Percentiles rank a stretch among this genome's conserved stretches.
Evolutionary conservation across 2,113 vertebrate genomes (phyloP).

Genomic region (Epinephelus fuscoguttatus): DNA sequence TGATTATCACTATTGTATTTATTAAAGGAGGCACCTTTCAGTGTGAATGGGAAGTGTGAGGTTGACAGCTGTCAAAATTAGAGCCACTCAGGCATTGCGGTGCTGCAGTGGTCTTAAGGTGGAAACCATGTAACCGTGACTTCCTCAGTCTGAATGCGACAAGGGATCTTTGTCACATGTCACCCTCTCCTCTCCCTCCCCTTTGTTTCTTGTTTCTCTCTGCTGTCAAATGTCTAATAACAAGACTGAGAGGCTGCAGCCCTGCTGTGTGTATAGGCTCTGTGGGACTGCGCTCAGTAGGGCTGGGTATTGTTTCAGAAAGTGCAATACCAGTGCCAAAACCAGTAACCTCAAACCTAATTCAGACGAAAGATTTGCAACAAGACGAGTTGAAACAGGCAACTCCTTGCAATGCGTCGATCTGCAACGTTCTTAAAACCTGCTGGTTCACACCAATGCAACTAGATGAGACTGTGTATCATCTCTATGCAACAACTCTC

Average conservation of each 20-base stretch:
- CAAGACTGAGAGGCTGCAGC: neutral
- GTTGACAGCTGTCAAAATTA: conserved; percentile 43
- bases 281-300: too few relatives aligned
- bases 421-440: too few relatives aligned
- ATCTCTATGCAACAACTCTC: too few relatives aligned
- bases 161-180: conserved; percentile 18
- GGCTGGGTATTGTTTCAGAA: too few relatives aligned
- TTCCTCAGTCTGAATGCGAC: conserved; percentile 2
- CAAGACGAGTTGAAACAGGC: too few relatives aligned
- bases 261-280: neutral
- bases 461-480: too few relatives aligned
- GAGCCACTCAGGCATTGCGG: conserved; percentile 4
- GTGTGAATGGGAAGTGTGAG: conserved; percentile 17
- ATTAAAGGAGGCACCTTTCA: neutral
- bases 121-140: conserved; percentile 16
- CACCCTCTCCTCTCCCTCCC: conserved; percentile 1
- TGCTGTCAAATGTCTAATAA: conserved; percentile 18
- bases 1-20: conserved; percentile 1
- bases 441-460: too few relatives aligned
- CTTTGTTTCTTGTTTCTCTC: neutral
- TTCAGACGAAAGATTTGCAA: too few relatives aligned
- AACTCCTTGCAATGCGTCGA: too few relatives aligned
- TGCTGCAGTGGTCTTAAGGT: neutral
- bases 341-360: too few relatives aligned
- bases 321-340: too few relatives aligned